Conservation (phyloP, 2,888 invertebrate genomes). For the Macroteleia sp. region DNA sequence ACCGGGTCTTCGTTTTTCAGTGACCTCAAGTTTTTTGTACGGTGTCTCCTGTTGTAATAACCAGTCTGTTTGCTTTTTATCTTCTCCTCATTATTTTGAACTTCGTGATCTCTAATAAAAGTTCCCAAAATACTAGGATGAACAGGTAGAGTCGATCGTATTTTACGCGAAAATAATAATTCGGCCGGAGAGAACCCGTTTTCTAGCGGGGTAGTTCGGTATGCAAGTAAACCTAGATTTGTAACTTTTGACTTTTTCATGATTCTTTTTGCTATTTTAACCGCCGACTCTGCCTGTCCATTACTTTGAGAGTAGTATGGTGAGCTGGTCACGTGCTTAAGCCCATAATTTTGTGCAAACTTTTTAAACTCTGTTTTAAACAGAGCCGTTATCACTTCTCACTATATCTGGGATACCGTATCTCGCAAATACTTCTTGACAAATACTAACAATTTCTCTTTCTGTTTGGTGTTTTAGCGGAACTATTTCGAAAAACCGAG, state of each 20-base stretch:
- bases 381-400: slow-evolving; percentile 29
- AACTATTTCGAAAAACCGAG: slow-evolving; percentile 59
- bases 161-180: slow-evolving; percentile 39
- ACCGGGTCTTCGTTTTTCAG: slow-evolving; percentile 58
- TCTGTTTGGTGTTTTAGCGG: slow-evolving; percentile 31
- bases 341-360: too few species aligned
- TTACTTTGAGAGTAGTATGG: slow-evolving; percentile 63
- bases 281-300: slow-evolving; percentile 57
- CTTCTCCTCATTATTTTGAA: too few species aligned
- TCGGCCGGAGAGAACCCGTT: slow-evolving; percentile 55
- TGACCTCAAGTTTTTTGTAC: slow-evolving; percentile 46
- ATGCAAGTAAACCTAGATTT: slow-evolving; percentile 32
- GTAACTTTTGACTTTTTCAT: slow-evolving; percentile 39
- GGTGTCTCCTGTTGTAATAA: slow-evolving; percentile 60
- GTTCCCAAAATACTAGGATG: too few species aligned
- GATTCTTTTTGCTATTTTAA: slow-evolving; percentile 61
- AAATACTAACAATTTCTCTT: slow-evolving; percentile 23
- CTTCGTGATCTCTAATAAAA: too few species aligned
- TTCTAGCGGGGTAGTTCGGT: slow-evolving; percentile 36
- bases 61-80: slow-evolving; percentile 43
- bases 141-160: slow-evolving; percentile 42
- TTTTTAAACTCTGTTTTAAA: slow-evolving; percentile 39
- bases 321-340: not conserved
- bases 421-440: slow-evolving; percentile 18
- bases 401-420: slow-evolving; percentile 24